Percentiles rank a stretch among this genome's conserved stretches.
These are phyloP conservation scores for Tachina lurida DNA, from an alignment of 2,888 invertebrate genomes.

Conservation along the genomic window DNA sequence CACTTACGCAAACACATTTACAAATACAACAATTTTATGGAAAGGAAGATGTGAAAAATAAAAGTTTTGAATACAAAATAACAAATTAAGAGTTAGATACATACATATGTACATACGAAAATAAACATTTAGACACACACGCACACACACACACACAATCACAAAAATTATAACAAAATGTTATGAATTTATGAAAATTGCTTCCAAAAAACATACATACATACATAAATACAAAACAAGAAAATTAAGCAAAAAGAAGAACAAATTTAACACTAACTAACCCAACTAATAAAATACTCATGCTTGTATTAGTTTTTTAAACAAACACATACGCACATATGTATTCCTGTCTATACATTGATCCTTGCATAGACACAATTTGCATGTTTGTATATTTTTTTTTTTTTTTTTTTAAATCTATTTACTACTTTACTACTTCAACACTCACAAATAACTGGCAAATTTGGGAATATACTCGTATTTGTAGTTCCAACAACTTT, in stretches of 20 bases:
- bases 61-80: slow-evolving; percentile 57
- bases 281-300: slow-evolving; percentile 67
- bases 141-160: neutral
- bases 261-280: slow-evolving; percentile 73
- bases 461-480: slow-evolving; percentile 17
- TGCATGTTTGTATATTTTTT: neutral
- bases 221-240: slow-evolving; percentile 39
- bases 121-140: neutral
- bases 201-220: slow-evolving; percentile 59
- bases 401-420: neutral
- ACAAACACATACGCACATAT: neutral
- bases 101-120: slow-evolving; percentile 28
- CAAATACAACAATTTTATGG: slow-evolving; percentile 18
- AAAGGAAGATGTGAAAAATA: slow-evolving; percentile 55
- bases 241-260: slow-evolving; percentile 47
- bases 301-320: neutral
- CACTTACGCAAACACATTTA: slow-evolving; percentile 1
- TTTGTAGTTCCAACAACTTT: neutral
- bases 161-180: slow-evolving; percentile 48
- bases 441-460: slow-evolving; percentile 39
- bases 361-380: slow-evolving; percentile 49
- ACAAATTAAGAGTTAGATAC: slow-evolving; percentile 37
- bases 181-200: slow-evolving; percentile 74
- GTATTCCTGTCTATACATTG: slow-evolving; percentile 2
- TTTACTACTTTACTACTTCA: slow-evolving; percentile 3